A percentile compares a stretch with the other conserved stretches of the same genome.
These are phyloP conservation scores for Gambusia affinis DNA, from an alignment of 2,113 vertebrate species.

Conservation along the genomic window DNA sequence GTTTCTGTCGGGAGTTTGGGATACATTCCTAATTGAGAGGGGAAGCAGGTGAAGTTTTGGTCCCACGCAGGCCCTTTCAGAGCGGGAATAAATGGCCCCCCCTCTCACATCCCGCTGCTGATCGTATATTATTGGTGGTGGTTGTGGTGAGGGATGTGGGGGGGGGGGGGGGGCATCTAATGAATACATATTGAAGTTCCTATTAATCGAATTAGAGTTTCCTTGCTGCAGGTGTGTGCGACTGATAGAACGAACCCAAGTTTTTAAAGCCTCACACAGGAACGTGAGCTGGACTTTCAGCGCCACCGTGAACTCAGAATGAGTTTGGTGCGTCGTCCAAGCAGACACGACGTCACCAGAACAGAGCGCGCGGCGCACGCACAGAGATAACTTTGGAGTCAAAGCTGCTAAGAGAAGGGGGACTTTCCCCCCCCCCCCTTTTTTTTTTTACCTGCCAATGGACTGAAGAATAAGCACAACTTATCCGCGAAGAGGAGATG, in stretches of 20 bases:
- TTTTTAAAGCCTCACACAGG: slow-evolving; percentile 54
- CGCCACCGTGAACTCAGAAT: slow-evolving; percentile 26
- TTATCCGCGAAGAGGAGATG: slow-evolving; percentile 80
- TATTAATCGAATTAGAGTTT: slow-evolving; percentile 95
- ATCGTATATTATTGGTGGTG: slow-evolving; percentile 89
- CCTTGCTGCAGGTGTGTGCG: slow-evolving; percentile 93
- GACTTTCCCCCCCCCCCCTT: too few relatives aligned
- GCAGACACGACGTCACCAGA: neutral
- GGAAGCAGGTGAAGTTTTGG: slow-evolving; percentile 98
- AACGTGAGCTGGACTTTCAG: slow-evolving; percentile 74
- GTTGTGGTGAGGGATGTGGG: too few relatives aligned
- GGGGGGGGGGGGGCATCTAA: slow-evolving; percentile 86
- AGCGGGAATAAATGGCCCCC: slow-evolving; percentile 89
- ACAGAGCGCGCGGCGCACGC: neutral
- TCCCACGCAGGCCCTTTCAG: slow-evolving; percentile 94
- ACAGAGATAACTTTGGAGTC: neutral
- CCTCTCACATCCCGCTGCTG: slow-evolving; percentile 88
- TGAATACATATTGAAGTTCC: slow-evolving; percentile 95
- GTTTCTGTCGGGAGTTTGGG: slow-evolving; percentile 96
- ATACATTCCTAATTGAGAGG: slow-evolving; percentile 99
- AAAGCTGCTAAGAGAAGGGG: neutral
- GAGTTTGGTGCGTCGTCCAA: neutral
- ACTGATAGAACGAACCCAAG: slow-evolving; percentile 81
- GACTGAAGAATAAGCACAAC: slow-evolving; percentile 36
- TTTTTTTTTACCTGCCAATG: neutral